Evolutionary conservation across 1,140 invertebrate species (phyloP), one percentile per base, ranked within the genome.

Genomic region (Camponotus vicinus): DNA sequence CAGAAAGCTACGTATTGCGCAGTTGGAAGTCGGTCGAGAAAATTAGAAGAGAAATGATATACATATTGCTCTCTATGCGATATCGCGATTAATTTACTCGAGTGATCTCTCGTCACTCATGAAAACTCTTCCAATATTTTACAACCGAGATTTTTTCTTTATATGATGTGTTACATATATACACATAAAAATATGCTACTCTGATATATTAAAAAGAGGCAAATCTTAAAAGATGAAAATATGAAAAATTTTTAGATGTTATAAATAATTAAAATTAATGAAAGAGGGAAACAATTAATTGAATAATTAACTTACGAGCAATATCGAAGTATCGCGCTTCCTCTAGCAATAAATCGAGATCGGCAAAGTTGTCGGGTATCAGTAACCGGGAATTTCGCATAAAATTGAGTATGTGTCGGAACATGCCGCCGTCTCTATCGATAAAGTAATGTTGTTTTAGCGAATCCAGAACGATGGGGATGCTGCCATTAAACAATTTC

Each of bases 381-480:
- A 98, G 95, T 59, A 99, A 96, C 90, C 97, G 97, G 52, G 97
- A 97, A 94, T 98, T 99, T 90, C 99, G 96, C 96, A 99, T 97
- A 94, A 98, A 99, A 95, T 99, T 99, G 37, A 99, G 96, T 92
- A 99, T 98, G 94, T 99, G 98, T 27, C 98, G 96, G 95, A 99
- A 99, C 98, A 99, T 98, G 69, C 97, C 97, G 0, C 98, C 98
- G 92, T 99, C 98, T 85, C 98, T 96, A 95, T 99, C 99, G 89
- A 99, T 99, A 96, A 99, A 99, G 94, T 99, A 99, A 93, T 99
- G 99, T 93, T 99, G 99, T 94, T 99, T 99, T 89, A 99, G 95
- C 5, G 98, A 98, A 93, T 99, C 99, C 91, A 99, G 95, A 3
- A 99, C 98, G 88, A 99, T 99, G 1, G 99, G 99, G 91, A 99